Percentiles rank a stretch among this genome's conserved stretches.
phyloP scores from a whole-genome alignment of 30 jellyfish, hydroid and myxozoan genomes.

The Aurelia coerulea region DNA sequence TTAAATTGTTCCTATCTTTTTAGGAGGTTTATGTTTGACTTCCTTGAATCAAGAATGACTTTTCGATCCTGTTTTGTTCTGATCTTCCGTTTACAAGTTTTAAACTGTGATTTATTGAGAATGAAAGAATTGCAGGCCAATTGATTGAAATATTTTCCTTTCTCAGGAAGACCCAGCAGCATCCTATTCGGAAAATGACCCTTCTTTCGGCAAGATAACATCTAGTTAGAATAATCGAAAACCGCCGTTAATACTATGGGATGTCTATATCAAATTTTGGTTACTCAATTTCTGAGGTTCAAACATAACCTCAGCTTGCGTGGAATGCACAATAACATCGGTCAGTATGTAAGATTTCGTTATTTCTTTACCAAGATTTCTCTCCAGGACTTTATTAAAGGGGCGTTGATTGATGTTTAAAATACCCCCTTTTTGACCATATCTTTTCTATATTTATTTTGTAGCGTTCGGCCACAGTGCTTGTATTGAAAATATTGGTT shows the following conservation, averaged over 20 bases:
- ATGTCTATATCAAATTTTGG: background rate
- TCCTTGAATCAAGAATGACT: constrained; percentile 3
- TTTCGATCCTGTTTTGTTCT: background rate
- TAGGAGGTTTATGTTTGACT: constrained; percentile 41
- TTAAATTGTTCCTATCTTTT: too few species aligned
- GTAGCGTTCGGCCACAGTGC: too few species aligned
- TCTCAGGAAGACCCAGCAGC: background rate
- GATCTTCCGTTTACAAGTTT: background rate
- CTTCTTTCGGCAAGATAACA: background rate
- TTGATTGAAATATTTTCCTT: background rate
- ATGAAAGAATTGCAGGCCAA: too few species aligned
- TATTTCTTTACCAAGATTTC: too few species aligned
- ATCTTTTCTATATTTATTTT: too few species aligned
- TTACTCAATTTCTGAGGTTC: background rate
- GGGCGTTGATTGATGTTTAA: background rate
- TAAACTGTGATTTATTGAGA: background rate
- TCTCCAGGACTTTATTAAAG: background rate
- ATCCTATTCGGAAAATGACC: constrained; percentile 9
- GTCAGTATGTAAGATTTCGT: too few species aligned
- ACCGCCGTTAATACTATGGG: background rate
- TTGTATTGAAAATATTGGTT: too few species aligned
- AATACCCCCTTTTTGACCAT: background rate
- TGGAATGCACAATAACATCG: too few species aligned
- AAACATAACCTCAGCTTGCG: too few species aligned
- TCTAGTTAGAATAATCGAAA: background rate